Evolutionary conservation across 2,888 invertebrate genomes (phyloP).

Genomic region (Chrysodeixis includens): DNA sequence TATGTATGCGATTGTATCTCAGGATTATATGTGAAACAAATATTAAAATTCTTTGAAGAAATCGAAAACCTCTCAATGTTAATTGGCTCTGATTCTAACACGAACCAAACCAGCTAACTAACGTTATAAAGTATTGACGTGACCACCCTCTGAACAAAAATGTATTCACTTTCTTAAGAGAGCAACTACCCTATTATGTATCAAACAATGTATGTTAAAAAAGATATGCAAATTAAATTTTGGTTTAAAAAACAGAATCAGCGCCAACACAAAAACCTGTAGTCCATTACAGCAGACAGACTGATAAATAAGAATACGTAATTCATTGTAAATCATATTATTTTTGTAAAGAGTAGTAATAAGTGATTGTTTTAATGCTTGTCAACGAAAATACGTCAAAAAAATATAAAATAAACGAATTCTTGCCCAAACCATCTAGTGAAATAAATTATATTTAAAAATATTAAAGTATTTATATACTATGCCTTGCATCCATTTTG

Average conservation of each 20-base stretch:
- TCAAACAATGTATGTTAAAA: too few relatives aligned
- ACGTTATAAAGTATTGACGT: too few relatives aligned
- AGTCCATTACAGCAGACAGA: background rate
- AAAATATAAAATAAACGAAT: slow-evolving; percentile 2
- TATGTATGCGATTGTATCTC: too few relatives aligned
- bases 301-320: slow-evolving; percentile 8
- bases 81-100: background rate
- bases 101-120: background rate
- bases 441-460: background rate
- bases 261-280: background rate
- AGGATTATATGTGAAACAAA: too few relatives aligned
- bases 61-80: too few relatives aligned
- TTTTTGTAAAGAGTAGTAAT: slow-evolving; percentile 1
- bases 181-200: too few relatives aligned
- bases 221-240: too few relatives aligned
- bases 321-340: slow-evolving; percentile 8
- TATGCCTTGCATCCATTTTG: background rate
- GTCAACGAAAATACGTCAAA: slow-evolving; percentile 1
- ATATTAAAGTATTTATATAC: background rate
- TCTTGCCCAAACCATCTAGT: slow-evolving; percentile 1
- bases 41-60: too few relatives aligned
- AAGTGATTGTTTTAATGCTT: slow-evolving; percentile 5
- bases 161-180: too few relatives aligned
- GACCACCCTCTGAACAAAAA: too few relatives aligned
- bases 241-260: background rate